Percentiles rank a stretch among this genome's conserved stretches.
phyloP scores from a whole-genome alignment of 92 coral and sea anemone genomes.

The Phenganax subtilis region DNA sequence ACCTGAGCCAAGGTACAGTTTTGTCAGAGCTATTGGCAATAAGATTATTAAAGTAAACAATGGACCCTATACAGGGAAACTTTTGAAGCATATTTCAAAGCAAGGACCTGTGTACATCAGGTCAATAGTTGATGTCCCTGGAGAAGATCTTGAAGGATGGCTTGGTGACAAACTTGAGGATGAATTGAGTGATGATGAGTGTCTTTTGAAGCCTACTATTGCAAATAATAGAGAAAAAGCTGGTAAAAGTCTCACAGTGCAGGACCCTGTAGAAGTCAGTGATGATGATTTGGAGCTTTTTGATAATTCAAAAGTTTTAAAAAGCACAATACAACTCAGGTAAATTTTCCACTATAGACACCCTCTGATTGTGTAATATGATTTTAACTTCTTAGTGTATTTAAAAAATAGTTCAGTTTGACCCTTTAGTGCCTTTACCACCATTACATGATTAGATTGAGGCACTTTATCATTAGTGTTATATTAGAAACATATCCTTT shows the following conservation, averaged over 20 bases:
- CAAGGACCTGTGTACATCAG: slow-evolving; percentile 50
- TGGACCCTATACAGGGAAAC: slow-evolving; percentile 54
- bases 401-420: background rate
- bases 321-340: background rate
- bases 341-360: background rate
- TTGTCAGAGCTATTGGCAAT: slow-evolving; percentile 53
- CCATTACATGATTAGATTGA: too few relatives aligned
- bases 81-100: slow-evolving; percentile 48
- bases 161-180: slow-evolving; percentile 8
- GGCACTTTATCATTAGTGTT: too few relatives aligned
- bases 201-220: slow-evolving; percentile 1
- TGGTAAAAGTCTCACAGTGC: background rate
- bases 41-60: slow-evolving; percentile 42
- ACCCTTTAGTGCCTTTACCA: background rate
- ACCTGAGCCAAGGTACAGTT: slow-evolving; percentile 41
- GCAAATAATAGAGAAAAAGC: background rate
- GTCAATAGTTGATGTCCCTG: slow-evolving; percentile 25
- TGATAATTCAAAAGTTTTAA: background rate
- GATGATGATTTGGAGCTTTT: background rate
- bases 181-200: slow-evolving; percentile 1
- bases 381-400: too few relatives aligned
- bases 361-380: background rate
- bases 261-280: slow-evolving; percentile 5
- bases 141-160: slow-evolving; percentile 20
- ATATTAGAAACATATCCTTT: too few relatives aligned